phyloP scores from a whole-genome alignment of 1,140 invertebrate species.

The Xylocopa sonorina region DNA sequence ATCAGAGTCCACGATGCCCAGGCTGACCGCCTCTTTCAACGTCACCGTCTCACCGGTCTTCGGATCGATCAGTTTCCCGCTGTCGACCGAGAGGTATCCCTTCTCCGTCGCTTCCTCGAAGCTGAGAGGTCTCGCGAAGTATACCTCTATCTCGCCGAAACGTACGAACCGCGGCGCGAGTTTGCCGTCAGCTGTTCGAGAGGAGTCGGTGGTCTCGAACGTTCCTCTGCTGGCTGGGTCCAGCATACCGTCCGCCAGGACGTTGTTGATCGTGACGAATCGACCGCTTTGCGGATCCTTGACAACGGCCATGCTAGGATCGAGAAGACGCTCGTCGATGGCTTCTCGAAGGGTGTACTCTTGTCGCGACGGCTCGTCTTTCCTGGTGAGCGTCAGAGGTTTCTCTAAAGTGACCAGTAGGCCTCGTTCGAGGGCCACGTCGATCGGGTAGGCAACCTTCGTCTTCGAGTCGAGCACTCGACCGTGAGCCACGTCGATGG shows the following conservation, averaged over 20 bases:
- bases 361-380: constrained; percentile 62
- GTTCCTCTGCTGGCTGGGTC: constrained; percentile 86
- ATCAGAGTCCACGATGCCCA: constrained; percentile 93
- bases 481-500: constrained; percentile 89
- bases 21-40: constrained; percentile 91
- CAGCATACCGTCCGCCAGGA: constrained; percentile 87
- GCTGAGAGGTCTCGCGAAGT: constrained; percentile 86
- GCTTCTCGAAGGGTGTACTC: constrained; percentile 91
- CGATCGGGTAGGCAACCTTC: constrained; percentile 87
- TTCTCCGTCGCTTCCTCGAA: constrained; percentile 90
- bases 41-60: constrained; percentile 86
- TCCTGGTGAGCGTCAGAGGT: constrained; percentile 83
- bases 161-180: constrained; percentile 85
- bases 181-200: constrained; percentile 82
- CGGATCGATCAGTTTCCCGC: constrained; percentile 90
- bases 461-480: constrained; percentile 90
- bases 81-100: constrained; percentile 86
- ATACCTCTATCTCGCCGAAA: constrained; percentile 89
- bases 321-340: constrained; percentile 88
- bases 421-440: constrained; percentile 88
- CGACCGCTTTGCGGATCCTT: constrained; percentile 89
- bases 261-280: constrained; percentile 88
- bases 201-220: constrained; percentile 81
- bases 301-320: constrained; percentile 89
- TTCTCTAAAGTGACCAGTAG: constrained; percentile 88